These are phyloP conservation scores for Amazona vittata DNA, from an alignment of 2,113 vertebrate genomes.

Conservation along the genomic window DNA sequence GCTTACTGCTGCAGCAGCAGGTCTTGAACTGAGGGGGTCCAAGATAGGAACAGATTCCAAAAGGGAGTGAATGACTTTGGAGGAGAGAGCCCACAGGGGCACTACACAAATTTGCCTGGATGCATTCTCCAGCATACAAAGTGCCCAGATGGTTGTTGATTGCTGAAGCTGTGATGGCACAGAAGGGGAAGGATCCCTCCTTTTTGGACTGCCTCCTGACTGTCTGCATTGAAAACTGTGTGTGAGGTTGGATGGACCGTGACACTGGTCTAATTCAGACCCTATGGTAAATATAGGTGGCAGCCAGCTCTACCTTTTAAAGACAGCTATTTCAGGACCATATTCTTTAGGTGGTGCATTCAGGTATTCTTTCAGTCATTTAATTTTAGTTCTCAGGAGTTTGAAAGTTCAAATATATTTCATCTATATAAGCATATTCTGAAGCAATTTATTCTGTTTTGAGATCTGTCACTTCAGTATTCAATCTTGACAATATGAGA, in stretches of 20 bases:
- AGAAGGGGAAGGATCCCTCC: neutral
- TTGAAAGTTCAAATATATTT: slow-evolving; percentile 13
- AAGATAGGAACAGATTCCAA: neutral
- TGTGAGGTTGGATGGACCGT: neutral
- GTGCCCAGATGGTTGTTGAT: neutral
- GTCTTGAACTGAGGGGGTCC: neutral
- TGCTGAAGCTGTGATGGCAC: neutral
- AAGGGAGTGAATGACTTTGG: neutral
- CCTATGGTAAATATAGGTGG: neutral
- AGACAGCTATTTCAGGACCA: neutral
- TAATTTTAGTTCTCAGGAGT: neutral
- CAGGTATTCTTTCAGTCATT: neutral
- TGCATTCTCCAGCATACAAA: accelerated
- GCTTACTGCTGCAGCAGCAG: neutral
- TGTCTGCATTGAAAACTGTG: neutral
- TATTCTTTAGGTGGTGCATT: neutral
- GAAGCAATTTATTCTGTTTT: slow-evolving; percentile 25
- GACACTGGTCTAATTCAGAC: neutral
- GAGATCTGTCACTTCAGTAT: neutral
- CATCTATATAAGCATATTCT: neutral
- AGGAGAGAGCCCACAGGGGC: neutral
- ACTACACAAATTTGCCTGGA: neutral
- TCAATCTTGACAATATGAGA: neutral
- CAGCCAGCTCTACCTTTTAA: neutral
- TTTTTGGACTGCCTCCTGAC: neutral